Evolutionary conservation across 2,113 vertebrate genomes (phyloP), one percentile per base, ranked within the genome.

Genomic region (Uropsilus gracilis): DNA sequence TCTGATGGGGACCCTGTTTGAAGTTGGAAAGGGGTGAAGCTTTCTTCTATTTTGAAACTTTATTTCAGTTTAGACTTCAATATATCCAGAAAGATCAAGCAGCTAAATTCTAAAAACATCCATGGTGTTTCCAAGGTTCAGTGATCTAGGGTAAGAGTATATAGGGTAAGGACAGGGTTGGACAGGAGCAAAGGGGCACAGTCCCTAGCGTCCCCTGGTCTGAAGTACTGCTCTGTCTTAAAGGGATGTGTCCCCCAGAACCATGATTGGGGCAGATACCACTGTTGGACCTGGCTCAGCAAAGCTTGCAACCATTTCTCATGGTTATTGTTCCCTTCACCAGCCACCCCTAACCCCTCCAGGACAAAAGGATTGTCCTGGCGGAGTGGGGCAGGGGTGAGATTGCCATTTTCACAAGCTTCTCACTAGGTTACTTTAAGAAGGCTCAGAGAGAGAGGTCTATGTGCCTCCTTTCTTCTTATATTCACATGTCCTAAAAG

Each of bases 261-360:
- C 34, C 39, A 13, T 5, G 26, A 18, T 8, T 12, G 26, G 59
- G 11, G 26, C 11, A 11, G 42, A 39, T 16, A 13, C n/a, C 39
- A 17, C 68, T 6, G 10, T 28, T 14, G 6, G 30, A 28, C 59
- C 34, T 71, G 53, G 18, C 11, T 44, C 39, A 46, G 64, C 76
- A 92, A 82, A 69, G 34, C 28, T 32, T 20, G 10, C 5, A 26
- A 30, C 0, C 0, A 8, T n/a, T 77, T 30, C 68, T 37, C n/a
- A 0, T 5, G 71, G 26, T 30, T 91, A 37, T 11, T 26, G 16
- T 69, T 61, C 59, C 48, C 66, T 18, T 53, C 20, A 5, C 22
- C 44, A 44, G 6, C 7, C 1, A 0, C 50, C 30, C 1, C 3
- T 3, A 2, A 2, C 78, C 2, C 16, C 28, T 3, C 0, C 1